phyloP scores from a whole-genome alignment of 23 tunicate species.

The Styela clava region DNA sequence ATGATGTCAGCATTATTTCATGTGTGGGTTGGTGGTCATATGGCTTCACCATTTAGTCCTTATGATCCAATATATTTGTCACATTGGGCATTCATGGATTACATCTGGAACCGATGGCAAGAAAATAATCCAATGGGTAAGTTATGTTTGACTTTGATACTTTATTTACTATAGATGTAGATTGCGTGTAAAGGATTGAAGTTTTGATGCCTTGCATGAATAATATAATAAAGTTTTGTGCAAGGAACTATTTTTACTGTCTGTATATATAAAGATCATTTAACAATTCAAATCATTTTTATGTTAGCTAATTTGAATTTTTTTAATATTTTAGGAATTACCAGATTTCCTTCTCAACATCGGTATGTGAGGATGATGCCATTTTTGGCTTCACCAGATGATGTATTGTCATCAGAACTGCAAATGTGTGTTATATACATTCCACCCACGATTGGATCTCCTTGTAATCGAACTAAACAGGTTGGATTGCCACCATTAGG shows the following conservation, averaged over 20 bases:
- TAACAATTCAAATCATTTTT: no score
- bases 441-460: conserved; percentile 79
- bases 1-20: conserved; percentile 69
- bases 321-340: conserved; percentile 14
- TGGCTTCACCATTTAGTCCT: conserved; percentile 86
- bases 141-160: no score
- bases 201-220: no score
- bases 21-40: conserved; percentile 88
- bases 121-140: conserved; percentile 59
- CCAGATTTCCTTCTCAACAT: conserved; percentile 57
- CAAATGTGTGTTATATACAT: conserved; percentile 82
- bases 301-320: no score
- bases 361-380: conserved; percentile 58
- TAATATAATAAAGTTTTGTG: no score
- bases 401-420: conserved; percentile 53
- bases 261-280: no score
- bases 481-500: conserved; percentile 10
- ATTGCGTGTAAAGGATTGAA: no score
- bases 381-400: conserved; percentile 68
- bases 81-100: conserved; percentile 94
- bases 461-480: conserved; percentile 44
- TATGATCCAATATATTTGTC: conserved; percentile 81
- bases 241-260: no score
- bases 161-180: no score
- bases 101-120: conserved; percentile 77